phyloP scores from a whole-genome alignment of 2,113 vertebrate genomes.

The Stercorarius parasiticus region DNA sequence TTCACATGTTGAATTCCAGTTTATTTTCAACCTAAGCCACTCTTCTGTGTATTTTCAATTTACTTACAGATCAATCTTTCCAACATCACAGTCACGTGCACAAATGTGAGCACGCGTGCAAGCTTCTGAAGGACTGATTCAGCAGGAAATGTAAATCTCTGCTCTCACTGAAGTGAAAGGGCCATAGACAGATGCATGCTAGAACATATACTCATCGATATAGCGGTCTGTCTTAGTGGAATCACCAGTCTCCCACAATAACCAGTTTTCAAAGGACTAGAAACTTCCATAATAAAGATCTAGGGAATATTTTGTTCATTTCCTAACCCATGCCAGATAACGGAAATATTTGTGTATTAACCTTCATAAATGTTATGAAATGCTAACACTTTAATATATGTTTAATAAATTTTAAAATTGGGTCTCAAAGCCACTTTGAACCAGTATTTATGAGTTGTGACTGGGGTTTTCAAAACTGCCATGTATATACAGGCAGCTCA shows the following conservation, averaged over 20 bases:
- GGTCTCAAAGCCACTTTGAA: not conserved
- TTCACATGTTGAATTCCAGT: not conserved
- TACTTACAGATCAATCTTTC: not conserved
- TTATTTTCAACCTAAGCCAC: not conserved
- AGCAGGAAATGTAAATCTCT: not conserved
- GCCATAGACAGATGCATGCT: not conserved
- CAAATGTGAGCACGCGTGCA: not conserved
- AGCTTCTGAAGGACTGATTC: not conserved
- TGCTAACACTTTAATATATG: not conserved
- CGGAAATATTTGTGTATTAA: not conserved
- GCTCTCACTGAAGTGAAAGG: not conserved
- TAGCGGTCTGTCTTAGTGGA: accelerated
- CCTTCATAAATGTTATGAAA: not conserved
- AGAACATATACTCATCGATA: not conserved
- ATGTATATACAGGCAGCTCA: not conserved
- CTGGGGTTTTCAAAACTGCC: not conserved
- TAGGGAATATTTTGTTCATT: not conserved
- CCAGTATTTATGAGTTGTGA: not conserved
- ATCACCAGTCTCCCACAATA: not conserved
- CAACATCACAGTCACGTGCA: not conserved
- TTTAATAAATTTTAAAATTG: not conserved
- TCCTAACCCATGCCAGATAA: not conserved
- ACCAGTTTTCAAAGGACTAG: not conserved
- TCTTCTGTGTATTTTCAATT: not conserved
- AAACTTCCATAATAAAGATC: not conserved